A percentile compares a stretch with the other conserved stretches of the same genome.
Conservation (phyloP, 1,140 invertebrate genomes). For the Trichoplusia ni region DNA sequence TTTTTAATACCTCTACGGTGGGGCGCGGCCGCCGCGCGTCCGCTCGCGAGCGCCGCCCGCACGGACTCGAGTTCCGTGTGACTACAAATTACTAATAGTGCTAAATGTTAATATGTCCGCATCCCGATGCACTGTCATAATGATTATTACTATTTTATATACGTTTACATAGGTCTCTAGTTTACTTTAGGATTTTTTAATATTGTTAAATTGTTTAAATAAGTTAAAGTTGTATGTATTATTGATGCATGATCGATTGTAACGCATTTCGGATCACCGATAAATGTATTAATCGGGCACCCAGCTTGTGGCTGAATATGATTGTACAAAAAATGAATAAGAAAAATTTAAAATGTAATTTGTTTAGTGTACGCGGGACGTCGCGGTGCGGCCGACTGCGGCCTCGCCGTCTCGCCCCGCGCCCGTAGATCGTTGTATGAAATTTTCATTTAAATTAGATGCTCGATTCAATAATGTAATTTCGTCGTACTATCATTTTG, state of each 20-base stretch:
- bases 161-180: constrained; percentile 68
- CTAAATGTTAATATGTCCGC: constrained; percentile 46
- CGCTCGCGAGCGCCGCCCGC: constrained; percentile 32
- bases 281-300: constrained; percentile 72
- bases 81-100: constrained; percentile 49
- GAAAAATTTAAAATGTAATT: constrained; percentile 69
- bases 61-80: constrained; percentile 31
- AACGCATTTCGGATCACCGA: constrained; percentile 72
- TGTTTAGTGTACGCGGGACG: constrained; percentile 54
- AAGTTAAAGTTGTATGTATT: constrained; percentile 79
- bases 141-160: constrained; percentile 66
- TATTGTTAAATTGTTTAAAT: constrained; percentile 80
- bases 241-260: constrained; percentile 73
- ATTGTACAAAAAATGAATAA: constrained; percentile 78
- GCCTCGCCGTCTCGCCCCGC: constrained; percentile 36
- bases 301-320: constrained; percentile 73
- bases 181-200: constrained; percentile 79
- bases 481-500: constrained; percentile 79
- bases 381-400: constrained; percentile 30
- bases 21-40: too few species aligned
- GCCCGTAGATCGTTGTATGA: constrained; percentile 66
- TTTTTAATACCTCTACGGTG: constrained; percentile 68
- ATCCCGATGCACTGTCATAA: constrained; percentile 48
- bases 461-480: constrained; percentile 76
- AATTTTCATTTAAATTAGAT: constrained; percentile 72